Evolutionary conservation across 1,140 invertebrate species (phyloP).

Genomic region (Trichonephila clavipes): DNA sequence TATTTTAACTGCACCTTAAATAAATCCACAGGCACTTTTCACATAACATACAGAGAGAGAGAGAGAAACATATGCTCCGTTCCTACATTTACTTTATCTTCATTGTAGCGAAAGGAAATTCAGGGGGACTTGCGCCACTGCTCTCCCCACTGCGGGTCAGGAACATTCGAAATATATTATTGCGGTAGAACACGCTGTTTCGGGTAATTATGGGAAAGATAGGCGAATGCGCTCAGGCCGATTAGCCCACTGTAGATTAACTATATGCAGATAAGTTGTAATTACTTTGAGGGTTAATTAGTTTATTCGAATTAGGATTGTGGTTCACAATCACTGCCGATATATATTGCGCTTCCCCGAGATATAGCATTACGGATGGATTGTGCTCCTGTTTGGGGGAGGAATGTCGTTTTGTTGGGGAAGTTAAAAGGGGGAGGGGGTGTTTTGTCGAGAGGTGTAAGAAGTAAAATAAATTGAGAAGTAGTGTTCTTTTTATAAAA

Average conservation of each 20-base stretch:
- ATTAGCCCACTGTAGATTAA: constrained; percentile 65
- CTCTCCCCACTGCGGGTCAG: background rate
- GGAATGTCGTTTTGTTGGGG: background rate
- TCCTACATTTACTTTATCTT: constrained; percentile 19
- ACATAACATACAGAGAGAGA: too few species aligned
- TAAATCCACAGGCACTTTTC: background rate
- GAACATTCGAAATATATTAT: constrained; percentile 52
- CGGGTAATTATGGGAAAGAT: constrained; percentile 69
- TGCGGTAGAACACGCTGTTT: constrained; percentile 55
- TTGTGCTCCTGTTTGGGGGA: background rate
- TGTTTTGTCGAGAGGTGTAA: background rate
- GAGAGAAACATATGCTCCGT: too few species aligned
- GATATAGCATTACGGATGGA: constrained; percentile 22
- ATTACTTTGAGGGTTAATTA: constrained; percentile 69
- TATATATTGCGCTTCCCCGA: constrained; percentile 35
- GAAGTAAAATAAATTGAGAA: background rate
- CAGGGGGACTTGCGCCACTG: constrained; percentile 10
- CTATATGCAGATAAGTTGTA: constrained; percentile 72
- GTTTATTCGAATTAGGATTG: constrained; percentile 70
- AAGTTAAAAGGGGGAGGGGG: too few species aligned
- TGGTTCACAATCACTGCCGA: constrained; percentile 58
- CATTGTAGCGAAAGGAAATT: constrained; percentile 21
- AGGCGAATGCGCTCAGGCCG: constrained; percentile 37
- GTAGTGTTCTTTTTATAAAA: too few species aligned
- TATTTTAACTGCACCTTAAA: background rate